Percentiles rank a stretch among this genome's conserved stretches.
These are phyloP conservation scores for Lacerta viridis DNA, from an alignment of 2,797 vertebrate species.

Conservation along the genomic window DNA sequence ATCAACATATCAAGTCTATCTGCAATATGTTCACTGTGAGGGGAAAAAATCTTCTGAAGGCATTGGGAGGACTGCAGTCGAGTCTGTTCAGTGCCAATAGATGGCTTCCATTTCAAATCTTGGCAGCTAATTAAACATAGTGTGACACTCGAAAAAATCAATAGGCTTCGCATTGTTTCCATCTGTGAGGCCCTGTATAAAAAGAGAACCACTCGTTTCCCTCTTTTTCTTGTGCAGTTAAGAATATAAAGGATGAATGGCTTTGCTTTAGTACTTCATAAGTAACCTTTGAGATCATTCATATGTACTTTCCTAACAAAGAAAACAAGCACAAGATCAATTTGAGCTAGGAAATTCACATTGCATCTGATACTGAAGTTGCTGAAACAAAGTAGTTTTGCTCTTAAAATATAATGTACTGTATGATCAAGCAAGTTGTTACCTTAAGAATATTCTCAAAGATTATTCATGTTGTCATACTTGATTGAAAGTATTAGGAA, in stretches of 20 bases:
- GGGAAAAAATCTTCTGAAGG: neutral
- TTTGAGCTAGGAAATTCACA: neutral
- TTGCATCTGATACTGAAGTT: neutral
- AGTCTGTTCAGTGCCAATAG: constrained; percentile 12
- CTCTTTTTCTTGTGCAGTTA: constrained; percentile 16
- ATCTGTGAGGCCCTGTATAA: neutral
- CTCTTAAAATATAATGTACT: constrained; percentile 2
- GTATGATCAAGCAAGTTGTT: constrained; percentile 9
- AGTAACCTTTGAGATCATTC: constrained; percentile 22
- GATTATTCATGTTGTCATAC: neutral
- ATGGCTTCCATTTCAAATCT: constrained; percentile 35
- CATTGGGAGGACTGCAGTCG: constrained; percentile 10
- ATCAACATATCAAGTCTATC: constrained; percentile 33
- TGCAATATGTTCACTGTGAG: constrained; percentile 1
- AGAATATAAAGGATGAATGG: neutral
- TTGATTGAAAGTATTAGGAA: constrained; percentile 13
- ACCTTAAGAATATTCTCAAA: constrained; percentile 15
- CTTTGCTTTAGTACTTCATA: constrained; percentile 30
- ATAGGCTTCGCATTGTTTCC: constrained; percentile 29
- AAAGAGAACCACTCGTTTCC: constrained; percentile 14
- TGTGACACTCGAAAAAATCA: constrained; percentile 38
- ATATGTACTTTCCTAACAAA: neutral
- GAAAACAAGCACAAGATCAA: constrained; percentile 14
- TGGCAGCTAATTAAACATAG: constrained; percentile 49
- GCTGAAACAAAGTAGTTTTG: neutral